Base-by-base conservation (phyloP, 1,140 invertebrate genomes). In the Cheumatopsyche charites region DNA sequence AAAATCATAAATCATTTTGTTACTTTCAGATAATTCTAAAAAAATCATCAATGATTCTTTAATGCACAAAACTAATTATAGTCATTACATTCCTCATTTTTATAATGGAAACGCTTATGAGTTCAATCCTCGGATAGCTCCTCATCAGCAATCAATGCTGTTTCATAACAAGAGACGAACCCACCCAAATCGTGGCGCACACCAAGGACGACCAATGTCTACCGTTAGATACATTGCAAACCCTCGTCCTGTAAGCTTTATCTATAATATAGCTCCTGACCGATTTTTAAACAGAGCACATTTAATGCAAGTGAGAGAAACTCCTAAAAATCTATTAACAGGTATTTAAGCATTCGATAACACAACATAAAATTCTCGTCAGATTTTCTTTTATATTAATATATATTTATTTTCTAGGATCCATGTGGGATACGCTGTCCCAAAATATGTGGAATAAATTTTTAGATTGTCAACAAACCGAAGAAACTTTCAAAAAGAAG, bases 361-460 rank as follows among this genome's bases (percentile, higher is more conserved):
- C n/a, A n/a, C n/a, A n/a, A n/a, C 29, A 36, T 36, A 4, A 9
- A 4, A 36, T 36, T 36, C 3, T 36, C 29, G 29, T 36, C 3
- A 4, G 29, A 4, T 36, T 4, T 36, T 36, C 9, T 3, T 36
- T 4, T 43, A 3, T 25, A 15, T 43, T 13, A 4, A 26, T 55
- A 29, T 55, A 36, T 36, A 36, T 15, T 68, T 2, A 29, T 72
- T 66, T 78, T 29, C 79, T 78, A 85, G 86, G 86, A 42, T 86
- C 87, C 13, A 80, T 86, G 75, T 91, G 87, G 82, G 90, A 91
- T 78, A 82, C 82, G 41, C 79, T 95, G 4, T 94, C 91, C 13
- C 82, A 87, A 75, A 87, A 88, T 68, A 89, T 96, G 12, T 95
- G 92, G 91, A 86, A 90, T 67, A 91, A 91, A 75, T 96, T 92